Evolutionary conservation across 1,140 invertebrate genomes (phyloP).

Genomic region (Procambarus virginalis): DNA sequence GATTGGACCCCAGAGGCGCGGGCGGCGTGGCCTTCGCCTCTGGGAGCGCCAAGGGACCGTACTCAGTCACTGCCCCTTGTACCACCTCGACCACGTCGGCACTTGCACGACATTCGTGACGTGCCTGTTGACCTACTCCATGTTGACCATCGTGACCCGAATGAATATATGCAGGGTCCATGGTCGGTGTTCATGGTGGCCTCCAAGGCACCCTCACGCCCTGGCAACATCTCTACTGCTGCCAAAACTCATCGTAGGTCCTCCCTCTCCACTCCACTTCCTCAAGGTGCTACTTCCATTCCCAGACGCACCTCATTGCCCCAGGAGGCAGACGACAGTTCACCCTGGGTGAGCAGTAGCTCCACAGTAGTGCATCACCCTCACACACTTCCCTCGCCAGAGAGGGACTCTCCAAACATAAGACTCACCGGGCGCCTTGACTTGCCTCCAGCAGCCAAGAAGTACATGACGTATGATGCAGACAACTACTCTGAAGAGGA

Average conservation of each 20-base stretch:
- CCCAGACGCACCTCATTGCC: not conserved
- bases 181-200: not conserved
- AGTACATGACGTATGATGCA: constrained; percentile 18
- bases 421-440: not conserved
- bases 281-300: not conserved
- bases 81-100: not conserved
- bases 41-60: constrained; percentile 11
- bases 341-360: not conserved
- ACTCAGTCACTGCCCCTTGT: too few relatives aligned
- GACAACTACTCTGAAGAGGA: not conserved
- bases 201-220: constrained; percentile 18
- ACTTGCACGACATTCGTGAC: not conserved
- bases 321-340: not conserved
- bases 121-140: not conserved
- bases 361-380: not conserved
- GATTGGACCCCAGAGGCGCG: constrained; percentile 34
- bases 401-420: not conserved
- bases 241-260: not conserved
- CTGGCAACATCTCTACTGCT: constrained; percentile 32
- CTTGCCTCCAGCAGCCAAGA: constrained; percentile 17
- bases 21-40: constrained; percentile 45
- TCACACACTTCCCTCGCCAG: not conserved
- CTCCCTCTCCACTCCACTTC: too few relatives aligned
- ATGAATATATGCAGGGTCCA: not conserved
- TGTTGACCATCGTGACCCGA: not conserved